Evolutionary conservation across 2,888 invertebrate genomes (phyloP).

Genomic region (Drosophila prostipennis): DNA sequence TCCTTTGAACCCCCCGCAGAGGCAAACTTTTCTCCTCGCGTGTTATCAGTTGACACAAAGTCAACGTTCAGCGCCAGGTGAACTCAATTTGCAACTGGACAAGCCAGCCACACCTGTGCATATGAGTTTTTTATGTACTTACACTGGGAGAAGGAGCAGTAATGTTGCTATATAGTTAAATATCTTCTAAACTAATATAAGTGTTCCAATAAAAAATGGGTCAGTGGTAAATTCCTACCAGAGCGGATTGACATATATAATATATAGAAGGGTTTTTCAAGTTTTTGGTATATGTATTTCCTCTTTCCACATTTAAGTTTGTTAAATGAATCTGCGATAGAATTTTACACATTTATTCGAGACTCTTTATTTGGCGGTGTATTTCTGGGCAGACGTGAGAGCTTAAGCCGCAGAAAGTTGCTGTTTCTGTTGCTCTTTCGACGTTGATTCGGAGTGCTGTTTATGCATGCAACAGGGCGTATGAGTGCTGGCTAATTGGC

Average conservation of each 20-base stretch:
- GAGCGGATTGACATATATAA: too few relatives aligned
- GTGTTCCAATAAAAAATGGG: too few relatives aligned
- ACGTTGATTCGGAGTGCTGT: constrained; percentile 22
- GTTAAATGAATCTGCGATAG: too few relatives aligned
- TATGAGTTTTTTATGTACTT: neutral
- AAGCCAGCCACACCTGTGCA: constrained; percentile 4
- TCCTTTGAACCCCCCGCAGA: neutral
- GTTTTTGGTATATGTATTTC: too few relatives aligned
- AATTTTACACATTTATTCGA: too few relatives aligned
- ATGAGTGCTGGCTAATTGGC: constrained; percentile 36
- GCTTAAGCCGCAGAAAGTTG: neutral
- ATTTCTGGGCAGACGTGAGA: neutral
- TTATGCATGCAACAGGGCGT: constrained; percentile 43
- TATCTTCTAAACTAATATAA: too few relatives aligned
- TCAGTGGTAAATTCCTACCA: too few relatives aligned
- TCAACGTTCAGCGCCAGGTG: constrained; percentile 22
- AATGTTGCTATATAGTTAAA: too few relatives aligned
- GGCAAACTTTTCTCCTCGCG: neutral
- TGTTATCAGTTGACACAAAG: constrained; percentile 35
- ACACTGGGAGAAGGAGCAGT: neutral
- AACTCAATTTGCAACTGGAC: constrained; percentile 33
- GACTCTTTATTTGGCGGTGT: neutral
- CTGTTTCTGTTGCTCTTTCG: neutral
- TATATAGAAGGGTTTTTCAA: too few relatives aligned
- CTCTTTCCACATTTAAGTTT: too few relatives aligned